Base-by-base conservation (phyloP, 2,888 invertebrate species). In the Pachymerium ferrugineum region DNA sequence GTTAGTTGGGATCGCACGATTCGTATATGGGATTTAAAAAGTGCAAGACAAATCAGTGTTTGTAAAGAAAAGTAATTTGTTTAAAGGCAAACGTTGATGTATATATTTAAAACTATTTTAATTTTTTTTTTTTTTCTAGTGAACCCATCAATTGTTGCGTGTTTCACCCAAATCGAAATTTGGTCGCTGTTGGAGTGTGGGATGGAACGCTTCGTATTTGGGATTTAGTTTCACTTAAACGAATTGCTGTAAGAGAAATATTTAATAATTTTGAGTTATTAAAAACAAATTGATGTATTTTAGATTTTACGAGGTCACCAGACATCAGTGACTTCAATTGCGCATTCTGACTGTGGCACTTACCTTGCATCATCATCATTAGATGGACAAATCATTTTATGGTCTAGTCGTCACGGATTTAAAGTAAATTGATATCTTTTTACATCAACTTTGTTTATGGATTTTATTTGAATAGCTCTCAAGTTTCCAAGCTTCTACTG, bases 101-200 rank as follows among this genome's bases (percentile, higher is more conserved):
- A 1, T 8, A 5, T n/a, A 5, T 5, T 71, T 25, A 3, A 28
- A 70, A 30, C 4, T 8, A 6, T 28, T 33, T 4, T 25, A 35
- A 8, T 29, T 10, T 25, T 67, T 25, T 42, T 19, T 29, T 68
- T 73, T 19, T 22, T 38, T 72, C 38, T 33, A 77, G 77, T 19
- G 74, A 70, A 16, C 76, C 77, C 8, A 71, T 76, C 3, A 77
- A 75, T 68, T 77, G 77, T 30, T 67, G 76, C 25, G 74, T 62
- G 73, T 75, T 75, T 72, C 77, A 77, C 68, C 76, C 76, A 14
- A 6, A 16, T 1, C 74, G 74, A 25, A 76, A 74, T 31, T 30
- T 74, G 33, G 47, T 77, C 30, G 74, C 74, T 8, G 73, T 73
- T 70, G 77, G 77, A n/a, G 73, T 76, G 70, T 77, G 77, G 77